These are phyloP conservation scores for Hormiphora californensis DNA, from an alignment of 37 sponge, comb jelly and placozoan genomes.

Conservation along the genomic window DNA sequence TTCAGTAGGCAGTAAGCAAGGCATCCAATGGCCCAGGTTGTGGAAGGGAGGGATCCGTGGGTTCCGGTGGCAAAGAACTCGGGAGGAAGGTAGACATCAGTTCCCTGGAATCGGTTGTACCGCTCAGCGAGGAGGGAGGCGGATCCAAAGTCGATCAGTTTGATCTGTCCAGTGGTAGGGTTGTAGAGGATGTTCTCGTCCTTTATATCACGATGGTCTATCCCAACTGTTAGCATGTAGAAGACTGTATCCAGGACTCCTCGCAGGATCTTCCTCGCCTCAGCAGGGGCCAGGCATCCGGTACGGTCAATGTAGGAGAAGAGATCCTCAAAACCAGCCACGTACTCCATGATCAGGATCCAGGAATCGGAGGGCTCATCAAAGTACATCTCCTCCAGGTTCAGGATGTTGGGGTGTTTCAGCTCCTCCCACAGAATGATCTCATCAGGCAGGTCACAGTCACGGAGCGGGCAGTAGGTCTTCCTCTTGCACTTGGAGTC, in stretches of 20 bases:
- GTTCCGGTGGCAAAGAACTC: not conserved
- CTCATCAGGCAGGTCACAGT: not conserved
- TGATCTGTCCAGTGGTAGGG: not conserved
- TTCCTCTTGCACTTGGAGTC: not conserved
- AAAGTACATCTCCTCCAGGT: constrained; percentile 10
- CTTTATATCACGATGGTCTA: constrained; percentile 52
- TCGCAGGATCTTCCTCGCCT: not conserved
- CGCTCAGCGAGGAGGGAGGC: not conserved
- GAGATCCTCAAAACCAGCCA: not conserved
- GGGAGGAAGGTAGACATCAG: constrained; percentile 3
- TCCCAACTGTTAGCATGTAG: constrained; percentile 15
- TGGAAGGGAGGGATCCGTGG: not conserved
- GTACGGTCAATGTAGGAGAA: not conserved
- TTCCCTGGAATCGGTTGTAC: not conserved
- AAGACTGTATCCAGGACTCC: not conserved
- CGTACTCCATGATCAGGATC: constrained; percentile 46
- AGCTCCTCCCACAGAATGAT: not conserved
- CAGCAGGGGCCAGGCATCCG: not conserved
- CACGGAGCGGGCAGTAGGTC: not conserved
- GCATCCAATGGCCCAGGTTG: constrained; percentile 25
- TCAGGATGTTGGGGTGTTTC: constrained; percentile 12
- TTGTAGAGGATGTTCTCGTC: constrained; percentile 40
- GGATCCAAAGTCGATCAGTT: constrained; percentile 44
- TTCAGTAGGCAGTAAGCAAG: constrained; percentile 39
- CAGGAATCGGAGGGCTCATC: constrained; percentile 3